Conservation (phyloP, 2,888 invertebrate genomes). For the Syrphus vitripennis region DNA sequence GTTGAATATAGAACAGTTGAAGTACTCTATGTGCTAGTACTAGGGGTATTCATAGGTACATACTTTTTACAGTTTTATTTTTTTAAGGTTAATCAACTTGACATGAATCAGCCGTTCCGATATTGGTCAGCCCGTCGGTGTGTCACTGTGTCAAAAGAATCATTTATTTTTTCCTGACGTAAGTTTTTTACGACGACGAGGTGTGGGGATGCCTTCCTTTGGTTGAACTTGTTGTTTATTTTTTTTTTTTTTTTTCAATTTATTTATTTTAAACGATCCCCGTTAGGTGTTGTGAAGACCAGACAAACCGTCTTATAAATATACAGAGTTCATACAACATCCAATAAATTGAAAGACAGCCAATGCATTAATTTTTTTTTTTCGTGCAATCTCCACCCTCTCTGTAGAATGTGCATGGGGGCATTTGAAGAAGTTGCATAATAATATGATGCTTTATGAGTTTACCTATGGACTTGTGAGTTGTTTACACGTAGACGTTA, state of each 20-base stretch:
- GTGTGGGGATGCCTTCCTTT: neutral
- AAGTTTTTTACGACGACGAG: neutral
- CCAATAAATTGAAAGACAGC: slow-evolving; percentile 4
- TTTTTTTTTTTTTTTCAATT: neutral
- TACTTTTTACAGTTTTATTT: slow-evolving; percentile 15
- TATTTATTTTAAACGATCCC: slow-evolving; percentile 4
- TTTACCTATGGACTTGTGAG: slow-evolving; percentile 10
- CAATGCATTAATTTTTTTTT: slow-evolving; percentile 23
- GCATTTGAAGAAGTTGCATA: slow-evolving; percentile 37
- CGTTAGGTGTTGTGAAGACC: slow-evolving; percentile 4
- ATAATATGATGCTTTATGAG: slow-evolving; percentile 33
- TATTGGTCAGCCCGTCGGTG: slow-evolving; percentile 27
- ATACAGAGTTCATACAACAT: neutral
- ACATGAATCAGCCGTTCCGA: slow-evolving; percentile 30
- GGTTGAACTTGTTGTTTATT: neutral
- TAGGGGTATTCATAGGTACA: neutral
- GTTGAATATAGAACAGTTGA: neutral
- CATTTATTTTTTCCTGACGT: slow-evolving; percentile 23
- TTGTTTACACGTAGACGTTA: slow-evolving; percentile 49
- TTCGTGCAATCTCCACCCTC: neutral
- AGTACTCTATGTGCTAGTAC: too few species aligned
- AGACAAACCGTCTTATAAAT: slow-evolving; percentile 28
- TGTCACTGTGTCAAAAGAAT: slow-evolving; percentile 54
- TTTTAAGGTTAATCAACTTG: slow-evolving; percentile 64
- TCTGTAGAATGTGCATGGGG: neutral